Percentiles rank a stretch among this genome's conserved stretches.
These are phyloP conservation scores for Phaethornis superciliosus DNA, from an alignment of 2,113 vertebrate genomes.

Conservation along the genomic window DNA sequence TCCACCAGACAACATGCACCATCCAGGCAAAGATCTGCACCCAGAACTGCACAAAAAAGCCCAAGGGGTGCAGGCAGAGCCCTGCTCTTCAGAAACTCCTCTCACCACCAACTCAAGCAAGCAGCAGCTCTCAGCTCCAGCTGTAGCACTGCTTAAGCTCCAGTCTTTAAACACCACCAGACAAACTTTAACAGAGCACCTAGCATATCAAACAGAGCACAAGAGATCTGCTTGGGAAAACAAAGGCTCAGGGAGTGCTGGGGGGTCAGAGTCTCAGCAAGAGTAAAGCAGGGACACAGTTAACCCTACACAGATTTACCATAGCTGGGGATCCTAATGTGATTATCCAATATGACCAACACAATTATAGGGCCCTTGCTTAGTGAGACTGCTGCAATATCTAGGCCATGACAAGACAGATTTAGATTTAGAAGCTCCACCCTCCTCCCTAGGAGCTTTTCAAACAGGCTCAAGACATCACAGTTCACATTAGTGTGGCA, in stretches of 20 bases:
- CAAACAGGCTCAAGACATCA: neutral
- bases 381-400: conserved; percentile 18
- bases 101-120: neutral
- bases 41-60: neutral
- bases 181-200: neutral
- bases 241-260: neutral
- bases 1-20: too few species aligned
- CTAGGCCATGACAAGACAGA: conserved; percentile 52
- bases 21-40: neutral
- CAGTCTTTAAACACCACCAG: neutral
- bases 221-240: neutral
- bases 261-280: neutral
- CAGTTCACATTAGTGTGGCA: neutral
- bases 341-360: conserved; percentile 41
- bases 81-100: neutral
- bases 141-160: neutral
- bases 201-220: neutral
- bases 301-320: neutral
- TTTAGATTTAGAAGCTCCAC: conserved; percentile 51
- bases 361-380: neutral
- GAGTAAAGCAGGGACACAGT: neutral
- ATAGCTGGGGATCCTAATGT: conserved; percentile 4
- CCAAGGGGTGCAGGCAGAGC: neutral
- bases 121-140: neutral
- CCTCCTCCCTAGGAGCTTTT: neutral